These are phyloP conservation scores for Sinocyclocheilus maitianheensis DNA, from an alignment of 2,113 vertebrate species.

Conservation along the genomic window DNA sequence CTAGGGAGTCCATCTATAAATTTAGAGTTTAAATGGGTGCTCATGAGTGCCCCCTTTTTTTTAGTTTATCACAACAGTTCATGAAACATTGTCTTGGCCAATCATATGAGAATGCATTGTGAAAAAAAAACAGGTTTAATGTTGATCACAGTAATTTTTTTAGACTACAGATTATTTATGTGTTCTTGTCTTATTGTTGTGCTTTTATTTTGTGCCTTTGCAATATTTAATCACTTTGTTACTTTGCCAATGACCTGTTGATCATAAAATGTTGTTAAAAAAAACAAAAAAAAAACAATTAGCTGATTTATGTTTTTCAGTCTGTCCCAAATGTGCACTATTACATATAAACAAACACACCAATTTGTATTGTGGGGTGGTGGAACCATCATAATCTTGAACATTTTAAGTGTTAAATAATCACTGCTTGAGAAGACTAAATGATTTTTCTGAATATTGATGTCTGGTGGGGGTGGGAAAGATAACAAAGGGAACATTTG, in stretches of 20 bases:
- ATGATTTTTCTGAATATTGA: not conserved
- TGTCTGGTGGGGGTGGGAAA: not conserved
- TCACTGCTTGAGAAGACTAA: not conserved
- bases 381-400: not conserved
- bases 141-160: too few relatives aligned
- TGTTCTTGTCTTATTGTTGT: too few relatives aligned
- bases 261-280: not conserved
- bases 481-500: slow-evolving; percentile 1
- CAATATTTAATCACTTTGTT: too few relatives aligned
- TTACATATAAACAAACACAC: not conserved
- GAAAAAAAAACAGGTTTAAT: too few relatives aligned
- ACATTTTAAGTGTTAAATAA: not conserved
- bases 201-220: too few relatives aligned
- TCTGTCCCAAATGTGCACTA: not conserved
- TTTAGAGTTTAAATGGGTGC: not conserved
- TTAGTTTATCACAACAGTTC: too few relatives aligned
- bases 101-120: too few relatives aligned
- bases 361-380: not conserved
- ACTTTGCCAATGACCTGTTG: too few relatives aligned
- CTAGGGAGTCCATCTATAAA: not conserved
- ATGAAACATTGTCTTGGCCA: too few relatives aligned
- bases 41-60: not conserved
- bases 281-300: not conserved
- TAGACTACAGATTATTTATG: too few relatives aligned
- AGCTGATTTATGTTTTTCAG: not conserved